These are phyloP conservation scores for cat (Felis catus) DNA, from an alignment of 2,113 vertebrate species.

Conservation along the genomic window DNA sequence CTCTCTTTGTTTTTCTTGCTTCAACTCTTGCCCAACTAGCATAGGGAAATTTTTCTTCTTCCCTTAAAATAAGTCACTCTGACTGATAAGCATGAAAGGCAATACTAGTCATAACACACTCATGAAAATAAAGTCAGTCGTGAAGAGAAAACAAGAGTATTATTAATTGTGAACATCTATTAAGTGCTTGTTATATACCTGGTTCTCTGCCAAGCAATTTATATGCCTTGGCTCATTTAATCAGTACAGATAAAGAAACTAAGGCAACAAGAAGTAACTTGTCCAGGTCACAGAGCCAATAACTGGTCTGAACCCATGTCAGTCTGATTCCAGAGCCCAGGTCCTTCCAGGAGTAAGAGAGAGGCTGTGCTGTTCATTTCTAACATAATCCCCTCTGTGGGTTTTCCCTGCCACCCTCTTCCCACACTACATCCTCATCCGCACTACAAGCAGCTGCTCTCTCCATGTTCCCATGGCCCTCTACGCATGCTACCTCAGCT, in stretches of 20 bases:
- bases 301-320: not conserved
- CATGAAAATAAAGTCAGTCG: not conserved
- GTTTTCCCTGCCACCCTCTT: not conserved
- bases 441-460: not conserved
- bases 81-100: not conserved
- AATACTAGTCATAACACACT: not conserved
- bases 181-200: not conserved
- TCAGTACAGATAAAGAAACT: slow-evolving; percentile 2
- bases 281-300: not conserved
- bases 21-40: not conserved
- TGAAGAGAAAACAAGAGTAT: not conserved
- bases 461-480: accelerated
- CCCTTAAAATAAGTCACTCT: not conserved
- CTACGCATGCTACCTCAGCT: not conserved
- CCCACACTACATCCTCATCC: not conserved
- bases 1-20: not conserved
- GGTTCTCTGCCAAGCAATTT: not conserved
- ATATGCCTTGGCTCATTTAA: not conserved
- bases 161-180: not conserved
- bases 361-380: not conserved
- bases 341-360: no score
- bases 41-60: not conserved
- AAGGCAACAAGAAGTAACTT: not conserved
- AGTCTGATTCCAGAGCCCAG: not conserved
- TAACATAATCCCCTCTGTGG: not conserved